Percentiles rank a stretch among this genome's conserved stretches.
Conservation (phyloP, 2,888 invertebrate genomes). For the Terebella lapidaria region DNA sequence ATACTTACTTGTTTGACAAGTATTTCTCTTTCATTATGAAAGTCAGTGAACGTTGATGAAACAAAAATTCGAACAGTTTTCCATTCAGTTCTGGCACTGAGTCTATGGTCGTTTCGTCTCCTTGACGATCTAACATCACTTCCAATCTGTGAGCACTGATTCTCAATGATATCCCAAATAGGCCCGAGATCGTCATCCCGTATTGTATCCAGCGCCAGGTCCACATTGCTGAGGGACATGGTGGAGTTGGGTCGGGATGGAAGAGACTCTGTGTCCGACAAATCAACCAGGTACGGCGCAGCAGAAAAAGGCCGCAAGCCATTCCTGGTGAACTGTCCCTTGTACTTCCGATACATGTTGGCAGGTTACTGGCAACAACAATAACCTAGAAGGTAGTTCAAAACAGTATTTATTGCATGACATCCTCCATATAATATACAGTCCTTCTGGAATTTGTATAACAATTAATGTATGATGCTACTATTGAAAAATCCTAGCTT, state of each 20-base stretch:
- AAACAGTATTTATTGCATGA: too few relatives aligned
- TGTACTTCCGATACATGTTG: background rate
- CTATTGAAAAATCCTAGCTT: too few relatives aligned
- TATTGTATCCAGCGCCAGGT: background rate
- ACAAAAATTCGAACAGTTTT: constrained; percentile 47
- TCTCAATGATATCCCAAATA: background rate
- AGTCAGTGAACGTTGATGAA: constrained; percentile 51
- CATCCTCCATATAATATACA: too few relatives aligned
- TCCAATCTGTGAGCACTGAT: background rate
- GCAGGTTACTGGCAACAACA: too few relatives aligned
- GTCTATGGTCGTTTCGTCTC: background rate
- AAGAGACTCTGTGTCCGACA: background rate
- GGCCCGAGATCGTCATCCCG: background rate
- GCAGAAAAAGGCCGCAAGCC: background rate
- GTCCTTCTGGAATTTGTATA: too few relatives aligned
- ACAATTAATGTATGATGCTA: too few relatives aligned
- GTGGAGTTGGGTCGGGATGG: background rate
- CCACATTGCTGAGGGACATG: background rate
- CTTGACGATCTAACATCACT: background rate
- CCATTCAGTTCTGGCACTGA: constrained; percentile 28
- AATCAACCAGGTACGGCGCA: background rate
- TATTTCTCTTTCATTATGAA: constrained; percentile 47
- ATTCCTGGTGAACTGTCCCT: background rate
- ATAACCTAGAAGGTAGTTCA: too few relatives aligned
- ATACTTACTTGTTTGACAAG: constrained; percentile 46